These are phyloP conservation scores for Lasiurus cinereus DNA, from an alignment of 2,113 vertebrate genomes.

Conservation along the genomic window DNA sequence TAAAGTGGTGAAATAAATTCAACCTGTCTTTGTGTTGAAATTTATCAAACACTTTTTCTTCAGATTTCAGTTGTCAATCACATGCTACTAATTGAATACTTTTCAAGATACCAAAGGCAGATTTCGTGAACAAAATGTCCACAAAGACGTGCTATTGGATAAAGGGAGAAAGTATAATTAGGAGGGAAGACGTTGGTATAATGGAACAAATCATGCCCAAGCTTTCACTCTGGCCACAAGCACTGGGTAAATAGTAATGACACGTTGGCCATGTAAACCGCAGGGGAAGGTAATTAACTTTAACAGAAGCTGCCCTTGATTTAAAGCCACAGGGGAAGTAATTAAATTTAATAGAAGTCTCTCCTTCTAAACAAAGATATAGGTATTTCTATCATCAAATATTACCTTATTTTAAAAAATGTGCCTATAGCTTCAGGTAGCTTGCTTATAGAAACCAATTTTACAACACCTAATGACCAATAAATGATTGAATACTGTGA, in stretches of 20 bases:
- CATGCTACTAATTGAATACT: constrained; percentile 79
- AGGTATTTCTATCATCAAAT: constrained; percentile 78
- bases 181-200: neutral
- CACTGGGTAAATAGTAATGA: constrained; percentile 66
- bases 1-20: constrained; percentile 38
- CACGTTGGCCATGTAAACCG: constrained; percentile 81
- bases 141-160: neutral
- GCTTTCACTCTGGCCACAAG: constrained; percentile 65
- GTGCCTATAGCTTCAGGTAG: constrained; percentile 38
- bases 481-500: neutral
- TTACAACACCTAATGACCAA: neutral
- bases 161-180: constrained; percentile 38
- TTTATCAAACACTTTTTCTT: constrained; percentile 72
- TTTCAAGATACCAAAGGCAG: constrained; percentile 71
- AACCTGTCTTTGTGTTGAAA: constrained; percentile 68
- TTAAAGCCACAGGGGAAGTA: constrained; percentile 84
- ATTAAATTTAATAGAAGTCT: constrained; percentile 83
- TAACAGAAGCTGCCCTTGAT: constrained; percentile 84
- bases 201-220: constrained; percentile 38
- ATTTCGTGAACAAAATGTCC: constrained; percentile 74
- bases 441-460: constrained; percentile 31
- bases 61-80: constrained; percentile 75
- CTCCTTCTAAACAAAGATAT: constrained; percentile 84
- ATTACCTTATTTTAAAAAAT: constrained; percentile 34
- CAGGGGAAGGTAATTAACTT: constrained; percentile 83